A percentile compares a stretch with the other conserved stretches of the same genome.
Evolutionary conservation across 2,113 vertebrate genomes (phyloP).

Genomic region (Xyrauchen texanus): DNA sequence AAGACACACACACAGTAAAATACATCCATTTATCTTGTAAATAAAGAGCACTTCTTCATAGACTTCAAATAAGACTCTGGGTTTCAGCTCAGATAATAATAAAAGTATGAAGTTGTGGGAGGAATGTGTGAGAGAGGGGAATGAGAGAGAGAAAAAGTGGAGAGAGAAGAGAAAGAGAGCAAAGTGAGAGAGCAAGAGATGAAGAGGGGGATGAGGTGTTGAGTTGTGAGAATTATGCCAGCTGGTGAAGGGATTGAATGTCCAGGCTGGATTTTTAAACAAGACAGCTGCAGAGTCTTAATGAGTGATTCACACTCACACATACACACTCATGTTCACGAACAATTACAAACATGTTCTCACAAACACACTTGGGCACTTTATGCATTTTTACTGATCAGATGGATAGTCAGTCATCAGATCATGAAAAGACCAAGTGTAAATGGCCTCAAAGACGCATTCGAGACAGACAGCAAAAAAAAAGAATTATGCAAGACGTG

Average conservation of each 20-base stretch:
- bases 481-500: no score
- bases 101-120: conserved; percentile 32
- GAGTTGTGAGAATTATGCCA: conserved; percentile 44
- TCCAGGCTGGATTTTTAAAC: conserved; percentile 67
- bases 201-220: conserved; percentile 21
- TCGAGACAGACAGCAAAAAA: no score
- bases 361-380: no score
- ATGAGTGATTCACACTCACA: conserved; percentile 55
- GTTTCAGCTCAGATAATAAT: conserved; percentile 14
- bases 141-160: not conserved
- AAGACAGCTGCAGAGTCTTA: conserved; percentile 52
- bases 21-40: no score
- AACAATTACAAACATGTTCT: not conserved
- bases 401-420: no score
- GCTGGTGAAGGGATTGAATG: conserved; percentile 41
- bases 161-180: not conserved
- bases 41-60: no score
- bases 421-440: no score
- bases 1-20: not conserved
- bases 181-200: not conserved
- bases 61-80: not conserved
- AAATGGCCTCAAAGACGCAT: no score
- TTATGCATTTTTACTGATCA: no score
- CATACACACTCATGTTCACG: conserved; percentile 4
- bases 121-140: conserved; percentile 35